Conservation (phyloP, 37 sponge, comb jelly and placozoan species). For the Ianthella basta region DNA sequence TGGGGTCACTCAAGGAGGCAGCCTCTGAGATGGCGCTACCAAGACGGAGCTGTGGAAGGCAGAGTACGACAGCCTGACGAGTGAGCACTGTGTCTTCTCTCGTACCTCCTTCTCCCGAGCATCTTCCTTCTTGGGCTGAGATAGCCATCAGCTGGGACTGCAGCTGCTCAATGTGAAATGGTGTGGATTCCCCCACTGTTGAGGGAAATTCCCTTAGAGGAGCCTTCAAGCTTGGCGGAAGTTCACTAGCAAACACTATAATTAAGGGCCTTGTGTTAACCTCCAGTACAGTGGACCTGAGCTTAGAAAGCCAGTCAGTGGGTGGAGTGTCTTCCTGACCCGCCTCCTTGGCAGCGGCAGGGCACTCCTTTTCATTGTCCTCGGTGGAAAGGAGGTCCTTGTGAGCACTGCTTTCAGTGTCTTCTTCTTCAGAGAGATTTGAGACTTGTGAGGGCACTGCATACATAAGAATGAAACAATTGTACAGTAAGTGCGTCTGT, state of each 20-base stretch:
- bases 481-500: no score
- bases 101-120: no score
- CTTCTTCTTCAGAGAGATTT: no score
- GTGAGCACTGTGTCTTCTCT: no score
- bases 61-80: conserved; percentile 35
- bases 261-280: not conserved
- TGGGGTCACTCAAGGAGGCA: conserved; percentile 27
- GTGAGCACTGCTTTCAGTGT: no score
- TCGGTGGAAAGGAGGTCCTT: not conserved
- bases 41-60: conserved; percentile 36
- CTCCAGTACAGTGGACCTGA: not conserved
- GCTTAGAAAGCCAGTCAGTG: not conserved
- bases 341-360: not conserved
- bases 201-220: not conserved
- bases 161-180: not conserved
- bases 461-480: no score
- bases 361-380: not conserved
- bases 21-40: not conserved
- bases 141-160: not conserved
- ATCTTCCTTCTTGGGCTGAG: no score
- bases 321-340: not conserved
- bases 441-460: no score
- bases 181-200: not conserved
- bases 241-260: not conserved
- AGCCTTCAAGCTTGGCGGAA: not conserved